Base-by-base conservation (phyloP, 2,888 invertebrate species). In the Drosophila parthenogenetica region DNA sequence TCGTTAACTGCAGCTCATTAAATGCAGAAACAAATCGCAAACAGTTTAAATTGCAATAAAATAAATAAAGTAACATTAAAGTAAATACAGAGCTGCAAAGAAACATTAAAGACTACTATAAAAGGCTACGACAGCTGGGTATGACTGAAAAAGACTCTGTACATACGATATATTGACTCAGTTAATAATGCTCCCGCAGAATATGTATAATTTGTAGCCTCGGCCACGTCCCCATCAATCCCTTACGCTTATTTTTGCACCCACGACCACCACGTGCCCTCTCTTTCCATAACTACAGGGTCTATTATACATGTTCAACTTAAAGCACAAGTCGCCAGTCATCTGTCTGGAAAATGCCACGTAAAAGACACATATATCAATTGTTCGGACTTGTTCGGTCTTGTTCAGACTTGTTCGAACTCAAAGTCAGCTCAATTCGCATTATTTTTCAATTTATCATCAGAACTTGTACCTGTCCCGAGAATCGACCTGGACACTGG, bases 371-470 rank as follows among this genome's bases (percentile, higher is more conserved):
- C 48, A 58, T 62, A 62, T 63, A 63, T 72, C 71, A 72, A 72
- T 61, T 66, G 57, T 17, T 50, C 5, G 22, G 53, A 50, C 60
- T 43, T 68, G 25, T 16, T 42, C 19, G 37, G 8, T 29, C 29
- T 61, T 66, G 57, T 16, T 53, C 5, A 19, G 55, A 50, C 60
- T 43, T 68, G 25, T 17, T 42, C 19, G 37, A 2, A 29, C 29
- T 29, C 29, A 51, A 77, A 72, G 61, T 75, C 70, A 57, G 58
- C 69, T 74, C 66, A 59, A 69, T 83, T 35, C 45, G 64, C 49
- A 85, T 85, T 88, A 88, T 79, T 88, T 85, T 83, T 73, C 70
- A 83, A 87, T 87, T 87, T 89, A 89, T 87, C 79, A 81, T 73
- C 78, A 39, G 17, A 48, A 14, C 48, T 39, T 39, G 73, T 79